Evolutionary conservation across 2,888 invertebrate species (phyloP).

Genomic region (Sthenelais limicola): DNA sequence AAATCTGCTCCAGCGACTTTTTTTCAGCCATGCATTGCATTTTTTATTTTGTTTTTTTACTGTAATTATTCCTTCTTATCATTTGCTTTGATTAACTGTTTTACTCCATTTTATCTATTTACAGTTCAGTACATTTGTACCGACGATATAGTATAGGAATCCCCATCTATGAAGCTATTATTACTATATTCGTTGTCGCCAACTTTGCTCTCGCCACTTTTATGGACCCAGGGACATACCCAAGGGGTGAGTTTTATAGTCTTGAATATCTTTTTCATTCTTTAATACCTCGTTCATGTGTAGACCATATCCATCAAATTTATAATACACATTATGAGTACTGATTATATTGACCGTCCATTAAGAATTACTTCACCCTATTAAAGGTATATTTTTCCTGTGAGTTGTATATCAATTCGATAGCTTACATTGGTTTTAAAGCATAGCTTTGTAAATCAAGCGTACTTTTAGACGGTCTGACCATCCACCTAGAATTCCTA

Average conservation of each 20-base stretch:
- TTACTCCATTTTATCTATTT: slow-evolving; percentile 51
- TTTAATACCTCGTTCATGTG: slow-evolving; percentile 27
- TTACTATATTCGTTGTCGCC: slow-evolving; percentile 97
- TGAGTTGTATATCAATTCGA: no score
- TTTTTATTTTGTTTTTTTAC: no score
- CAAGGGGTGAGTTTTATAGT: slow-evolving; percentile 82
- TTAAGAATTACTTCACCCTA: background rate
- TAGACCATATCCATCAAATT: slow-evolving; percentile 69
- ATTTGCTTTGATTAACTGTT: no score
- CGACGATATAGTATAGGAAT: slow-evolving; percentile 58
- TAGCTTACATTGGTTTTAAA: no score
- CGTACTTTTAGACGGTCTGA: no score
- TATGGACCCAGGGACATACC: slow-evolving; percentile 99
- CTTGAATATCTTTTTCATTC: background rate
- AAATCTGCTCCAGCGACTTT: no score
- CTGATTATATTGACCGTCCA: background rate
- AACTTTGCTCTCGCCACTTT: slow-evolving; percentile 99
- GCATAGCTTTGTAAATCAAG: no score
- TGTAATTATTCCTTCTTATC: no score
- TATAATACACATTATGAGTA: no score
- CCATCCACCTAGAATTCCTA: no score
- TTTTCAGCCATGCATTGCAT: no score
- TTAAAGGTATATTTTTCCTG: no score
- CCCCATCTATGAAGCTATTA: slow-evolving; percentile 88
- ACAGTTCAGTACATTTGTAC: slow-evolving; percentile 64